Evolutionary conservation across 2,888 invertebrate species (phyloP), one percentile per base, ranked within the genome.

Genomic region (Calliphora vomitoria): DNA sequence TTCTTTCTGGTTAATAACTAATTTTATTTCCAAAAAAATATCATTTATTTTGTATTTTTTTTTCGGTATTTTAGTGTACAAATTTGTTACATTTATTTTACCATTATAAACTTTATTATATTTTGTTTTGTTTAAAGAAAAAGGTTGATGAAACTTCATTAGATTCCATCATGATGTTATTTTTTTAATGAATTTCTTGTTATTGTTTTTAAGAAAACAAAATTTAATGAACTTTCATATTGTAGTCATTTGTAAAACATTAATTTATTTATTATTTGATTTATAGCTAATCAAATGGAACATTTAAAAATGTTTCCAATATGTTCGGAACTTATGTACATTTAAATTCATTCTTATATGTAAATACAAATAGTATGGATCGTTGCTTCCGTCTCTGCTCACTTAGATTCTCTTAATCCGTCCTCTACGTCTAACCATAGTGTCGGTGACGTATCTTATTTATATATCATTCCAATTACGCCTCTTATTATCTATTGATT

Each of bases 41-140:
- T 80, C 58, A 75, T 75, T 71, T 71, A 41, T 71, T 75, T 76
- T 80, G 47, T 60, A 41, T 60, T 80, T 41, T 60, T 80, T 41
- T 53, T 60, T 53, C 10, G 25, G 25, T 74, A 31, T 68, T 62
- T 25, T 25, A 60, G 13, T 64, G 18, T 58, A 78, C 72, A 86
- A 82, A 86, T 83, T 86, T 75, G 75, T 69, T 75, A 69, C 62
- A 75, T 68, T 80, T 55, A 38, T 81, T 86, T 78, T 58, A 71
- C 41, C 47, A 71, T 71, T 69, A 71, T 76, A 53, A 20, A 41
- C 18, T 68, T 58, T 53, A 44, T 44, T 44, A 13, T 58, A 69
- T 47, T 50, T 66, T 20, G 13, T 75, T 47, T 69, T 25, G 41
- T 5, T 64, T 71, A 4, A 25, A 44, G 6, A n/a, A 74, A 78